A percentile compares a stretch with the other conserved stretches of the same genome.
Conservation (phyloP, 2,113 vertebrate genomes). For the Carassius gibelio region DNA sequence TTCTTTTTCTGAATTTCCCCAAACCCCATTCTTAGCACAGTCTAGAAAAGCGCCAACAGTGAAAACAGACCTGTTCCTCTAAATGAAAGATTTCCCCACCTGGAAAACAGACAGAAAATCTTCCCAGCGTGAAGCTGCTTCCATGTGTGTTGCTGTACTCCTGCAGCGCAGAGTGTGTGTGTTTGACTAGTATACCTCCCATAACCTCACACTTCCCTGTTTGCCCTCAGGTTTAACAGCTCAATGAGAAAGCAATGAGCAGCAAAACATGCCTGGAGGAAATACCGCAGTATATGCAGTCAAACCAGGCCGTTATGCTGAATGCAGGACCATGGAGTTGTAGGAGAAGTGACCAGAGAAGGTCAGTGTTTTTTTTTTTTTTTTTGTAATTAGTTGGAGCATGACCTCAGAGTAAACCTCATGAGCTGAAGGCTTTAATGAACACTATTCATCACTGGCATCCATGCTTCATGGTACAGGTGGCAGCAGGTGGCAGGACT, state of each 20-base stretch:
- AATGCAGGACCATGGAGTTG: neutral
- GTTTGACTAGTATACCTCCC: slow-evolving; percentile 1
- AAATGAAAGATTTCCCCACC: slow-evolving; percentile 20
- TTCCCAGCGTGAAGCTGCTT: neutral
- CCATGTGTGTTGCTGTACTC: slow-evolving; percentile 4
- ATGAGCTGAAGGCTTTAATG: slow-evolving; percentile 36
- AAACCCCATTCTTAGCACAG: neutral
- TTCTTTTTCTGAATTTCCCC: neutral
- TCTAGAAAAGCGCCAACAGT: neutral
- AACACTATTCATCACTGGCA: slow-evolving; percentile 43
- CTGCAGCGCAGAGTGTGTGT: slow-evolving; percentile 6
- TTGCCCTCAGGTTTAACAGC: slow-evolving; percentile 4
- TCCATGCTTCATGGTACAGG: slow-evolving; percentile 20
- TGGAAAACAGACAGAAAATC: slow-evolving; percentile 1
- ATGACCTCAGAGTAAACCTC: slow-evolving; percentile 42
- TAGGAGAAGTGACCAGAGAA: slow-evolving; percentile 27
- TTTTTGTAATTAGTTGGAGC: slow-evolving; percentile 42
- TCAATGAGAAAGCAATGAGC: neutral
- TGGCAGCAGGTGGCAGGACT: slow-evolving; percentile 25
- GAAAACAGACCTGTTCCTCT: neutral
- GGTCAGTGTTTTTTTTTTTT: slow-evolving; percentile 22
- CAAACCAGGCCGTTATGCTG: neutral
- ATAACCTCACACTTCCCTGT: neutral
- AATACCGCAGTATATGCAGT: neutral
- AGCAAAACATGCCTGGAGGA: slow-evolving; percentile 29